phyloP scores from a whole-genome alignment of 2,888 invertebrate genomes.

The Parnassius mnemosyne region DNA sequence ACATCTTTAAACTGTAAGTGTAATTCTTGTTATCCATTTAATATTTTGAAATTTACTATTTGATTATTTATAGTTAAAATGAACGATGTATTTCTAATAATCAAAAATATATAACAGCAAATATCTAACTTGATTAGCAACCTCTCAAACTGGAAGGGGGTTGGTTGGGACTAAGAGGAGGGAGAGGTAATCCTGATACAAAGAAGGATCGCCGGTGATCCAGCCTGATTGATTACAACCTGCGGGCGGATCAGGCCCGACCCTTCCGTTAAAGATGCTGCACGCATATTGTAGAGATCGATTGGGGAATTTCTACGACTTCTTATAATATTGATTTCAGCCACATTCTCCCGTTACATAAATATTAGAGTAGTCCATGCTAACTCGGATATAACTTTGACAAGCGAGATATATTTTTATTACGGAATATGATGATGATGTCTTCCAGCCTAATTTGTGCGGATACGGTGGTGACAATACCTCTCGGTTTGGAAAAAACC shows the following conservation, averaged over 20 bases:
- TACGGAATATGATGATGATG: too few relatives aligned
- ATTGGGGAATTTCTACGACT: not conserved
- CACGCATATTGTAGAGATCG: conserved; percentile 6
- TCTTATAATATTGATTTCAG: conserved; percentile 3
- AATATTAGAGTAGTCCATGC: too few relatives aligned
- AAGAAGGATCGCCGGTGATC: conserved; percentile 33
- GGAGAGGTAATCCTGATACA: conserved; percentile 31
- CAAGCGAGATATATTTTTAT: too few relatives aligned
- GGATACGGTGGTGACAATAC: too few relatives aligned
- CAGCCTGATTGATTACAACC: conserved; percentile 49
- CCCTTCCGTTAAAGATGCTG: conserved; percentile 11
- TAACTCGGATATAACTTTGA: too few relatives aligned
- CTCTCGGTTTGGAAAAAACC: too few relatives aligned
- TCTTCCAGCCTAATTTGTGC: too few relatives aligned
- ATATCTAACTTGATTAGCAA: conserved; percentile 13
- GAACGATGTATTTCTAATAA: not conserved
- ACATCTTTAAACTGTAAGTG: too few relatives aligned
- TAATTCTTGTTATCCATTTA: too few relatives aligned
- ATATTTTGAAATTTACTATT: too few relatives aligned
- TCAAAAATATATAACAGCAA: not conserved
- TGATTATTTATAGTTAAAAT: too few relatives aligned
- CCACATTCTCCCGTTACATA: too few relatives aligned
- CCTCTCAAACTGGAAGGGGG: not conserved
- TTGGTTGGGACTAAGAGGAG: not conserved
- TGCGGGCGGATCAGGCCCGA: conserved; percentile 34